Conservation (phyloP, 2,797 vertebrate genomes). For the Pseudochirops cupreus region DNA sequence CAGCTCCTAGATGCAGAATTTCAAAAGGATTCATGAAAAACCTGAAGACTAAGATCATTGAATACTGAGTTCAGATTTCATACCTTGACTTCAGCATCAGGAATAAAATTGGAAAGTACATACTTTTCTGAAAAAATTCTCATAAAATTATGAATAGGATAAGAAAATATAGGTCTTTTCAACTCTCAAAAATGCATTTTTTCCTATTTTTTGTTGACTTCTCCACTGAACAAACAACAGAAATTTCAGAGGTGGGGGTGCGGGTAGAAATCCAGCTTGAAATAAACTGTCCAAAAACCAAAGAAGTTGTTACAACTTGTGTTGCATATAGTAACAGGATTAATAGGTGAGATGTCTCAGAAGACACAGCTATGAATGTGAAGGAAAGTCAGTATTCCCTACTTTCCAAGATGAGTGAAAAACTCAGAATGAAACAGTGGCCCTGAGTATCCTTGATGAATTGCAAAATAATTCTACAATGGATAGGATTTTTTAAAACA, state of each 20-base stretch:
- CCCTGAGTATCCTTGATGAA: constrained; percentile 4
- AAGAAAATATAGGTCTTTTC: constrained; percentile 9
- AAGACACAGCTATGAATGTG: neutral
- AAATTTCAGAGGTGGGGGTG: constrained; percentile 30
- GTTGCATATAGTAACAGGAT: neutral
- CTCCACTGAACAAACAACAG: constrained; percentile 47
- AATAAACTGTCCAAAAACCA: neutral
- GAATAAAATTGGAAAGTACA: constrained; percentile 19
- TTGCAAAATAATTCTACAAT: neutral
- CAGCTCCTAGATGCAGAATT: neutral
- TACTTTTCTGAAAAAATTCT: constrained; percentile 33
- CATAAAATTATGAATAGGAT: neutral
- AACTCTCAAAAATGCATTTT: constrained; percentile 36
- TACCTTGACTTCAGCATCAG: neutral
- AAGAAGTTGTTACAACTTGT: constrained; percentile 46
- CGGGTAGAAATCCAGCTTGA: neutral
- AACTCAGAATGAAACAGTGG: neutral
- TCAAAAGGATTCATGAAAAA: constrained; percentile 18
- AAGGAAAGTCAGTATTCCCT: neutral
- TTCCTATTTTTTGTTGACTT: constrained; percentile 34
- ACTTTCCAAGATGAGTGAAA: neutral
- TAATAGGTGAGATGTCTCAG: constrained; percentile 36
- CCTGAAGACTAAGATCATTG: neutral
- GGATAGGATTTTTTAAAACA: neutral
- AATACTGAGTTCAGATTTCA: neutral